Evolutionary conservation across 2,797 vertebrate species (phyloP).

Genomic region (Orestias chungarensis): DNA sequence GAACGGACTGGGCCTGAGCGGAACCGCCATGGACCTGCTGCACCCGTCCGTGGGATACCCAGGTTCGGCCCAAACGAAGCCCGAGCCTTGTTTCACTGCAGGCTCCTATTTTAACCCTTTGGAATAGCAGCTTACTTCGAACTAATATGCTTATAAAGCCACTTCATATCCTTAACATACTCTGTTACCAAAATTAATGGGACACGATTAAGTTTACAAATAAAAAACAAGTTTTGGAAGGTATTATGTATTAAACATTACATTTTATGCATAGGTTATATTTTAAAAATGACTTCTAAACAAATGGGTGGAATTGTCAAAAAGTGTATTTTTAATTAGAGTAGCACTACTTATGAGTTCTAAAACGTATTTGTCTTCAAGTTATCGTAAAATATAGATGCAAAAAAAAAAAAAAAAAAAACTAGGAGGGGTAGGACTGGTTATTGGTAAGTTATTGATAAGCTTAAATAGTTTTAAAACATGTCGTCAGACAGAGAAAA

Average conservation of each 20-base stretch:
- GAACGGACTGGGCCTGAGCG: constrained; percentile 91
- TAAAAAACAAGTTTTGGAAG: neutral
- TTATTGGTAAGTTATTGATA: too few relatives aligned
- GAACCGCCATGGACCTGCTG: constrained; percentile 90
- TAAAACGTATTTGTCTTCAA: neutral
- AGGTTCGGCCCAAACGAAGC: constrained; percentile 68
- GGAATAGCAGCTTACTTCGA: too few relatives aligned
- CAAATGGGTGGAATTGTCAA: neutral
- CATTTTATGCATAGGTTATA: too few relatives aligned
- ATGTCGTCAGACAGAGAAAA: neutral
- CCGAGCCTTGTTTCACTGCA: neutral
- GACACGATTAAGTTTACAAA: neutral
- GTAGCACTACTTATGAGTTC: neutral
- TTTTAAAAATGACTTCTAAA: too few relatives aligned
- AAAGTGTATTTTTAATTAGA: neutral
- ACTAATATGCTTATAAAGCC: too few relatives aligned
- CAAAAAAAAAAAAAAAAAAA: neutral
- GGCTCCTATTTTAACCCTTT: neutral
- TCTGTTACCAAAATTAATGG: neutral
- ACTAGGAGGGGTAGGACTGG: too few relatives aligned
- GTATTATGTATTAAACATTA: neutral
- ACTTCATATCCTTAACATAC: neutral
- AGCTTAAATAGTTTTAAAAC: neutral
- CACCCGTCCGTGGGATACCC: constrained; percentile 93
- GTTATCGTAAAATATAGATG: neutral